Conservation (phyloP, 2,888 invertebrate genomes). For the Toxonevra muliebris region DNA sequence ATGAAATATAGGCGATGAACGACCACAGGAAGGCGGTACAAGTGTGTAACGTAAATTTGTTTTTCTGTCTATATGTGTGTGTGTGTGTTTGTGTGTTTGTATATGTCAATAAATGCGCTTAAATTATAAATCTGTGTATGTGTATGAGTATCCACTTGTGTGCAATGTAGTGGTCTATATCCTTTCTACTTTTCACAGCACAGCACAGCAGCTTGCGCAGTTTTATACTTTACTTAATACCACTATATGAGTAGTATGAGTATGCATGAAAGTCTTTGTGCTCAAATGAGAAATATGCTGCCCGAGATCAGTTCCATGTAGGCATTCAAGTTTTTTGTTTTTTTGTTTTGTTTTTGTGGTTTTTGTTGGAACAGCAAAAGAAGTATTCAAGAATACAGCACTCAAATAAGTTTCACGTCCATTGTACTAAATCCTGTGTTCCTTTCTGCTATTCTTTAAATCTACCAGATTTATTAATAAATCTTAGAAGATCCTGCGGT, state of each 20-base stretch:
- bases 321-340: too few species aligned
- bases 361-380: too few species aligned
- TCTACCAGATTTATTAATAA: too few species aligned
- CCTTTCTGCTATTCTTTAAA: too few species aligned
- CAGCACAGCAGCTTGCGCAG: too few species aligned
- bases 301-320: neutral
- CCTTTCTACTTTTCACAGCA: neutral
- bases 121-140: slow-evolving; percentile 23
- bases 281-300: neutral
- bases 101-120: slow-evolving; percentile 16
- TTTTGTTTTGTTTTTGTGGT: too few species aligned
- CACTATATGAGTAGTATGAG: neutral
- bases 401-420: too few species aligned
- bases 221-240: slow-evolving; percentile 4
- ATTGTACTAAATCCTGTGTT: too few species aligned
- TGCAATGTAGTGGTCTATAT: slow-evolving; percentile 48
- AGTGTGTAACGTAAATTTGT: neutral
- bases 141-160: slow-evolving; percentile 42
- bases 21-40: neutral
- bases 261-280: neutral
- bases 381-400: too few species aligned
- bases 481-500: too few species aligned
- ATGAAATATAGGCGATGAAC: neutral
- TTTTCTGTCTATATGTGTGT: slow-evolving; percentile 18
- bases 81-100: slow-evolving; percentile 23